Conservation (phyloP, 2,888 invertebrate species). For the Cenopis cana region DNA sequence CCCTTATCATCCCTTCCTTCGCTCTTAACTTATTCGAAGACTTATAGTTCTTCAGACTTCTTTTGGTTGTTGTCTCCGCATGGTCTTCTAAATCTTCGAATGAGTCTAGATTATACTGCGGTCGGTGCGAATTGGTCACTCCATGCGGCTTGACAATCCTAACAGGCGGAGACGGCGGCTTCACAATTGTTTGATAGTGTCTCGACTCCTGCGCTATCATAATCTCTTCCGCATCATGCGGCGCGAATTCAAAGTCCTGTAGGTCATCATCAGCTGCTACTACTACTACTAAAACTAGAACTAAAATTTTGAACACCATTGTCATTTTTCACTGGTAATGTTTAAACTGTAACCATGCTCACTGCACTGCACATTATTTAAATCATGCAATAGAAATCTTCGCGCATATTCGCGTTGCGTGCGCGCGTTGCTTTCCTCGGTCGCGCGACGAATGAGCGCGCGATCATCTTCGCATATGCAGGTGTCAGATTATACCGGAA, state of each 20-base stretch:
- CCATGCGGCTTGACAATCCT: conserved; percentile 66
- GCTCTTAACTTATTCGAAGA: conserved; percentile 62
- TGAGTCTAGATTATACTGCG: conserved; percentile 78
- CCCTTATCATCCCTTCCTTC: conserved; percentile 80
- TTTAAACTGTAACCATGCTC: conserved; percentile 27
- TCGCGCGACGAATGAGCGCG: conserved; percentile 70
- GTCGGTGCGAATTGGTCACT: conserved; percentile 77
- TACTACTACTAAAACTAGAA: conserved; percentile 55
- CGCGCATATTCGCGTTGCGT: conserved; percentile 52
- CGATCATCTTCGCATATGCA: conserved; percentile 70
- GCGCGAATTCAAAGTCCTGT: conserved; percentile 68
- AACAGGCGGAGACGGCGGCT: conserved; percentile 59
- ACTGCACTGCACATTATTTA: conserved; percentile 43
- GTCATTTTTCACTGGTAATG: conserved; percentile 47
- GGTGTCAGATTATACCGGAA: conserved; percentile 80
- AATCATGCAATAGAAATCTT: conserved; percentile 43
- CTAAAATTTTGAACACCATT: conserved; percentile 62
- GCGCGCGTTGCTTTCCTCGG: conserved; percentile 68
- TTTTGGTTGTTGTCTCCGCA: conserved; percentile 58
- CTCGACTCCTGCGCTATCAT: conserved; percentile 80
- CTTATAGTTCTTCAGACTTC: conserved; percentile 65
- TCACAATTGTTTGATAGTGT: conserved; percentile 70
- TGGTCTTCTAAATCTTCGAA: conserved; percentile 67
- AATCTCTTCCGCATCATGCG: conserved; percentile 69
- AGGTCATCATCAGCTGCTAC: conserved; percentile 63